Base-by-base conservation (phyloP, 1,140 invertebrate genomes). In the Brachionus calyciflorus region DNA sequence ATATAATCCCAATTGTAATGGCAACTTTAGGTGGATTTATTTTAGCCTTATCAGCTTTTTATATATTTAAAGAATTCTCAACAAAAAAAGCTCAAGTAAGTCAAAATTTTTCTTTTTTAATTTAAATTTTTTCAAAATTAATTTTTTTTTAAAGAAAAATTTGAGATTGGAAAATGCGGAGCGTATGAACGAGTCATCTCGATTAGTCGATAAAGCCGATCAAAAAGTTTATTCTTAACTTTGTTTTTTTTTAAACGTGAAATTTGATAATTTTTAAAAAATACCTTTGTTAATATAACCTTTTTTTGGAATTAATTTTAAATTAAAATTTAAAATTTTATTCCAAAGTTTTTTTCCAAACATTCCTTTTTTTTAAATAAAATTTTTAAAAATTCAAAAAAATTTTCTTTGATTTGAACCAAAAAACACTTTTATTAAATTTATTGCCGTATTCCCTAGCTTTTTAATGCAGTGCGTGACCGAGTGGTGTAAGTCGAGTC, bases 1-100 rank as follows among this genome's bases (percentile, higher is more conserved):
- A 21, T 46, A 28, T 70, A 10, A 33, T 70, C 24, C 65, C 65
- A 33, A 48, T 70, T 1, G 21, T 70, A 24, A 3, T 70, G 14
- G 41, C 44, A 3, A 51, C 33, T 3, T 14, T 70, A 26, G 65
- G 65, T 24, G 65, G 65, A n/a, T 70, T 70, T 70, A 10, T 70
- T 5, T 46, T 70, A 10, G 28, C 48, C 21, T 48, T 48, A 2
- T 28, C 48, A 17, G 12, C 10, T 49, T 51, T 26, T 24, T 46
- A 51, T n/a, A 70, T 70, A n/a, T 5, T 33, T 9, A 60, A 19
- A 14, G 17, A 60, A 37, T 60, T 60, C 19, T 46, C 40, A 30
- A 21, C 14, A 21, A 46, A 70, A 70, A 48, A 70, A 49, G 3
- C 12, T 37, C 46, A 48, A 70, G n/a, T 19, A 17, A 28, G 19